phyloP scores from a whole-genome alignment of 2,797 vertebrate species.

The Eulemur mongoz region DNA sequence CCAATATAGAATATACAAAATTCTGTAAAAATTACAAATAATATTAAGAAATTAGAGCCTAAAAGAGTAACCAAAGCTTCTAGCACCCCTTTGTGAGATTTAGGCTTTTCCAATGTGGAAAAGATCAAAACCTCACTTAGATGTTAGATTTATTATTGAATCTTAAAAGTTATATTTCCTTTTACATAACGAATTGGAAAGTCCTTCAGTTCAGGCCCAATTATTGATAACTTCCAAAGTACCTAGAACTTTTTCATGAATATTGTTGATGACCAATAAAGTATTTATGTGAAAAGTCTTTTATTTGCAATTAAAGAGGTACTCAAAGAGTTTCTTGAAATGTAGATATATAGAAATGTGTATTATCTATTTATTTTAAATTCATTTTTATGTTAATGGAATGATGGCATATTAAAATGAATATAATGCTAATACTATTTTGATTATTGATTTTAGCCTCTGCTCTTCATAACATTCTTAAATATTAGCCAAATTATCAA shows the following conservation, averaged over 20 bases:
- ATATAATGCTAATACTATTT: background rate
- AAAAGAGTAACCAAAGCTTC: background rate
- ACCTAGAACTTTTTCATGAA: background rate
- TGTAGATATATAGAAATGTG: background rate
- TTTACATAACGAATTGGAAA: background rate
- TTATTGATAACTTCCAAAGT: background rate
- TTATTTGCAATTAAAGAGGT: background rate
- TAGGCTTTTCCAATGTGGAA: background rate
- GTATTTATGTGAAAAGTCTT: constrained; percentile 1
- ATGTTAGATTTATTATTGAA: background rate
- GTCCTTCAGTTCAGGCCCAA: background rate
- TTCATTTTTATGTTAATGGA: background rate
- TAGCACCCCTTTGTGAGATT: background rate
- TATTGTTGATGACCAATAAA: background rate
- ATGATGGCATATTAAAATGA: background rate
- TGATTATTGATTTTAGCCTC: background rate
- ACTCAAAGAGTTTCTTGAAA: background rate
- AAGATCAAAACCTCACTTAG: background rate
- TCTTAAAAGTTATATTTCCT: background rate
- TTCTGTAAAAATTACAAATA: background rate
- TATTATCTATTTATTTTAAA: background rate
- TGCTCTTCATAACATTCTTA: background rate
- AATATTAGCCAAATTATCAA: background rate
- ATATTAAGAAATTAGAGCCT: background rate
- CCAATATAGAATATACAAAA: background rate